Evolutionary conservation across 2,113 vertebrate genomes (phyloP).

Genomic region (Cryptotis parvus): DNA sequence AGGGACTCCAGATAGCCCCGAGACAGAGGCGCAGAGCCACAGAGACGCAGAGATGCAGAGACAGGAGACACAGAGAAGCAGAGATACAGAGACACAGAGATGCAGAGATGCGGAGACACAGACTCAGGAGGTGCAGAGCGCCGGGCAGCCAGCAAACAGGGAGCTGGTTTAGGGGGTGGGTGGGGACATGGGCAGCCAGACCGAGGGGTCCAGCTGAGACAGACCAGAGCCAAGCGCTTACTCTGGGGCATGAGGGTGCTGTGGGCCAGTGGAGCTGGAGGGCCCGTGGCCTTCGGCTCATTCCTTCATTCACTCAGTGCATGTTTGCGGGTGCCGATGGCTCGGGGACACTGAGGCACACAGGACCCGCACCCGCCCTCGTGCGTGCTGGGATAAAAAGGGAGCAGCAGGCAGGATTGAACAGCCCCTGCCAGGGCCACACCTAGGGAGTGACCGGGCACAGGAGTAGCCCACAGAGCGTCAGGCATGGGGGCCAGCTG

Average conservation of each 20-base stretch:
- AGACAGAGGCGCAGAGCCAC: background rate
- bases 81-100: background rate
- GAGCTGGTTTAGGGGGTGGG: background rate
- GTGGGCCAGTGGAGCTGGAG: too few relatives aligned
- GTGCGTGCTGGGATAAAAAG: background rate
- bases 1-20: too few relatives aligned
- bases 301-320: too few relatives aligned
- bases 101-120: background rate
- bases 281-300: too few relatives aligned
- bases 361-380: fast-evolving
- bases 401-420: background rate
- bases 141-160: background rate
- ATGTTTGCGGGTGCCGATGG: background rate
- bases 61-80: background rate
- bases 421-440: too few relatives aligned
- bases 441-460: too few relatives aligned
- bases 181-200: background rate
- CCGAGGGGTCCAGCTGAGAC: background rate
- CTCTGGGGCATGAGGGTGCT: too few relatives aligned
- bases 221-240: background rate
- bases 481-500: too few relatives aligned
- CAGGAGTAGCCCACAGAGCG: too few relatives aligned
- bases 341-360: background rate
- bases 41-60: background rate
- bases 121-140: background rate